Conservation (phyloP, 2,797 vertebrate genomes). For the Helostoma temminkii region DNA sequence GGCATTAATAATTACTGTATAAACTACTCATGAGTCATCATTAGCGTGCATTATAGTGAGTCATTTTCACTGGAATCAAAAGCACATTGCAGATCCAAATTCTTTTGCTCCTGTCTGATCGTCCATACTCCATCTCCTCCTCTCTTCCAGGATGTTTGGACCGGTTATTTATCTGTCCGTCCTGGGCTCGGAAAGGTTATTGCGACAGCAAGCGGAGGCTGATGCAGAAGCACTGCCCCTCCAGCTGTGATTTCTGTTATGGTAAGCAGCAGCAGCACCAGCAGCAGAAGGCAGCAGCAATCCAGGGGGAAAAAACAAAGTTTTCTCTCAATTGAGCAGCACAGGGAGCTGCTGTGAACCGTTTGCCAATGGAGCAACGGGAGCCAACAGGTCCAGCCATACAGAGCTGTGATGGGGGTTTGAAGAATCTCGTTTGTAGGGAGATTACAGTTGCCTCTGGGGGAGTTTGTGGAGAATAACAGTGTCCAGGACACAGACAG, state of each 20-base stretch:
- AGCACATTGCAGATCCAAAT: constrained; percentile 43
- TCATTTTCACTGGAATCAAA: constrained; percentile 62
- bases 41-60: constrained; percentile 64
- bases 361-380: constrained; percentile 75
- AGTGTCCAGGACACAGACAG: background rate
- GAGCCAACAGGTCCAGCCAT: constrained; percentile 77
- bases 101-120: constrained; percentile 57
- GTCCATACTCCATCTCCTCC: constrained; percentile 31
- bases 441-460: constrained; percentile 53
- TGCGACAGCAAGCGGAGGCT: constrained; percentile 89
- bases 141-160: constrained; percentile 92
- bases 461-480: constrained; percentile 32
- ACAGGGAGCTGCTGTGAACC: constrained; percentile 66
- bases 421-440: constrained; percentile 56
- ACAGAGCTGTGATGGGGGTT: constrained; percentile 51
- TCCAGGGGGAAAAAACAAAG: constrained; percentile 25
- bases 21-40: constrained; percentile 66
- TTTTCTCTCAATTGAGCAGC: constrained; percentile 67
- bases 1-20: constrained; percentile 67
- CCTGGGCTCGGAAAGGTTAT: constrained; percentile 92
- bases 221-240: constrained; percentile 97
- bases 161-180: constrained; percentile 90
- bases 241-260: constrained; percentile 96
- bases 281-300: constrained; percentile 52
- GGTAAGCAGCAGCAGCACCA: constrained; percentile 81